Conservation (phyloP, 2,113 vertebrate genomes). For the Mustela lutreola region DNA sequence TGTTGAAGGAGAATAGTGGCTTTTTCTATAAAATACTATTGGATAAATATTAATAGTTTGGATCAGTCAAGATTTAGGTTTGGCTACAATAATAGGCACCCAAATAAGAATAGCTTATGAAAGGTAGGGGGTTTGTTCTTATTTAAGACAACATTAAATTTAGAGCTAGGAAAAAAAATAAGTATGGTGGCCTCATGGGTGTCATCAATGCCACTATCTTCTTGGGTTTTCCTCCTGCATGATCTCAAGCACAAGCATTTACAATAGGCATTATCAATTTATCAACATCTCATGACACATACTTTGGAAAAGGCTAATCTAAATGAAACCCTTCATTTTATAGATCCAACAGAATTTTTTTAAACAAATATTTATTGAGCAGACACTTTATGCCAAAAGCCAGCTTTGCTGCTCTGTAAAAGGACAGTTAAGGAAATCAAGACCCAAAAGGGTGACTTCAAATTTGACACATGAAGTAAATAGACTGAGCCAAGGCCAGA, state of each 20-base stretch:
- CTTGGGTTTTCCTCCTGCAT: not conserved
- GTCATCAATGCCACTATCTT: not conserved
- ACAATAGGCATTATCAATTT: not conserved
- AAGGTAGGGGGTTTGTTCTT: not conserved
- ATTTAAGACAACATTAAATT: conserved; percentile 1
- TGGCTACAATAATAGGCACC: not conserved
- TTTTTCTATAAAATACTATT: not conserved
- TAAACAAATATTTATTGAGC: conserved; percentile 34
- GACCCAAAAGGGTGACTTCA: not conserved
- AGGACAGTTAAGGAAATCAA: not conserved
- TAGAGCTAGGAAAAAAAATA: not conserved
- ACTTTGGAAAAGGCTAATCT: conserved; percentile 18
- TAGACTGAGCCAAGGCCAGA: not conserved
- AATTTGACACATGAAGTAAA: conserved; percentile 20
- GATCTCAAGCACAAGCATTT: not conserved
- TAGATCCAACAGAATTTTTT: conserved; percentile 35
- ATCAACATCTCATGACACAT: not conserved
- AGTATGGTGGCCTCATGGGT: not conserved
- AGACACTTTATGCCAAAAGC: not conserved
- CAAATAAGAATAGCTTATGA: conserved; percentile 25
- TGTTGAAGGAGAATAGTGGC: not conserved
- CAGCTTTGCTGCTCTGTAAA: not conserved
- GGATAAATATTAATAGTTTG: not conserved
- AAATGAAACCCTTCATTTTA: conserved; percentile 11
- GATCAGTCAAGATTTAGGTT: not conserved